Conservation (phyloP, 2,888 invertebrate species). For the Torymus tubicola region DNA sequence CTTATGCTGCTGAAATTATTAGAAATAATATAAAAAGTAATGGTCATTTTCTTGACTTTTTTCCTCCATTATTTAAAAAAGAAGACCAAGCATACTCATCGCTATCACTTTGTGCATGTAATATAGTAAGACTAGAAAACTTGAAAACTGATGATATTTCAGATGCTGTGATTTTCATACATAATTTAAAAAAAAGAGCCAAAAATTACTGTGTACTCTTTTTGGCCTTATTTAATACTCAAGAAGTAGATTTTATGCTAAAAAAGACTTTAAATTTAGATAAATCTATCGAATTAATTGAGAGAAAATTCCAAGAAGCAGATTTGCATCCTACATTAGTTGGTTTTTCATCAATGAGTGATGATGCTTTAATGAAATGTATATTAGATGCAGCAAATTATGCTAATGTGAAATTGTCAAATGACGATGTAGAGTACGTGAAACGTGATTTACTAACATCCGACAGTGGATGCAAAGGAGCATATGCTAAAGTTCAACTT, state of each 20-base stretch:
- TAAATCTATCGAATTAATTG: conserved; percentile 59
- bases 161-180: conserved; percentile 60
- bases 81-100: conserved; percentile 54
- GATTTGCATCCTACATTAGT: conserved; percentile 61
- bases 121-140: conserved; percentile 70
- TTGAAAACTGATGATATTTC: conserved; percentile 63
- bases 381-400: conserved; percentile 65
- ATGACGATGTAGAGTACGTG: conserved; percentile 61
- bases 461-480: conserved; percentile 72
- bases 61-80: conserved; percentile 60
- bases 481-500: conserved; percentile 68
- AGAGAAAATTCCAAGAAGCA: conserved; percentile 54
- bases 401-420: conserved; percentile 61
- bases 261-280: conserved; percentile 60
- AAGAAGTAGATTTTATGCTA: conserved; percentile 61
- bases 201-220: conserved; percentile 63
- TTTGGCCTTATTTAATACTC: conserved; percentile 68
- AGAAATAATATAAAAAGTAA: conserved; percentile 62
- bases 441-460: conserved; percentile 61
- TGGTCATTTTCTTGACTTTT: conserved; percentile 62
- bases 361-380: conserved; percentile 65
- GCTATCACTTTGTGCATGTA: conserved; percentile 64
- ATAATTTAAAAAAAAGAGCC: conserved; percentile 55
- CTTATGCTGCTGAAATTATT: conserved; percentile 69
- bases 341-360: conserved; percentile 63